phyloP scores from a whole-genome alignment of 2,888 invertebrate genomes.

The Xestia xanthographa region DNA sequence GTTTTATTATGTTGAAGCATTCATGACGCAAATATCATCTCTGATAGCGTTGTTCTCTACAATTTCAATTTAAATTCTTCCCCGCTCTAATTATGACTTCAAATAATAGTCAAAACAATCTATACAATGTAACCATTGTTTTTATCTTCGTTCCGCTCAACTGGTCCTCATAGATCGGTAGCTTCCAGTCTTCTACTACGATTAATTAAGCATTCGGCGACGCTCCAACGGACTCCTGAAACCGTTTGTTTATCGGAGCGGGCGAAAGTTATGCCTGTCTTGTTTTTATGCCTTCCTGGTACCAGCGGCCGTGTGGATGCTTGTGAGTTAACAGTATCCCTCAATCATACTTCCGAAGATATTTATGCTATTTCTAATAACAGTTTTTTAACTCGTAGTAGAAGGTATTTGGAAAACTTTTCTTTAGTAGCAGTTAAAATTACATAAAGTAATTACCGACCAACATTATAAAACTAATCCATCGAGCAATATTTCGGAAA shows the following conservation, averaged over 20 bases:
- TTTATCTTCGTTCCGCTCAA: conserved; percentile 53
- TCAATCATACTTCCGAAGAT: conserved; percentile 25
- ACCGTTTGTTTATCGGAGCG: conserved; percentile 72
- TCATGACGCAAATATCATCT: background rate
- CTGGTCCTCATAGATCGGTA: conserved; percentile 54
- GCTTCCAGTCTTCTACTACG: conserved; percentile 63
- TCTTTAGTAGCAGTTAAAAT: background rate
- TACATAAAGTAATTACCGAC: background rate
- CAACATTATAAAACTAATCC: background rate
- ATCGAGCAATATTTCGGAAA: conserved; percentile 4
- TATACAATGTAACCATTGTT: conserved; percentile 16
- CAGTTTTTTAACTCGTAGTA: background rate
- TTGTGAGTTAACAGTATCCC: conserved; percentile 34
- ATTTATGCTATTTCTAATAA: conserved; percentile 4
- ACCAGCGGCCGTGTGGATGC: conserved; percentile 58
- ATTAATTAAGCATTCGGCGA: conserved; percentile 71
- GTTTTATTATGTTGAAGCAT: background rate
- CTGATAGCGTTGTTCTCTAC: too few relatives aligned
- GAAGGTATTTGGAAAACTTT: background rate
- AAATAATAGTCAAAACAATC: conserved; percentile 24
- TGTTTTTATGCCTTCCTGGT: conserved; percentile 70
- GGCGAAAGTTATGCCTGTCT: conserved; percentile 72
- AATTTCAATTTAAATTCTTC: background rate
- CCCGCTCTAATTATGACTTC: background rate
- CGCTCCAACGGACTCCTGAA: conserved; percentile 68